Percentiles rank a stretch among this genome's conserved stretches.
phyloP scores from a whole-genome alignment of 1,140 invertebrate genomes.

The Dendrolimus punctatus region DNA sequence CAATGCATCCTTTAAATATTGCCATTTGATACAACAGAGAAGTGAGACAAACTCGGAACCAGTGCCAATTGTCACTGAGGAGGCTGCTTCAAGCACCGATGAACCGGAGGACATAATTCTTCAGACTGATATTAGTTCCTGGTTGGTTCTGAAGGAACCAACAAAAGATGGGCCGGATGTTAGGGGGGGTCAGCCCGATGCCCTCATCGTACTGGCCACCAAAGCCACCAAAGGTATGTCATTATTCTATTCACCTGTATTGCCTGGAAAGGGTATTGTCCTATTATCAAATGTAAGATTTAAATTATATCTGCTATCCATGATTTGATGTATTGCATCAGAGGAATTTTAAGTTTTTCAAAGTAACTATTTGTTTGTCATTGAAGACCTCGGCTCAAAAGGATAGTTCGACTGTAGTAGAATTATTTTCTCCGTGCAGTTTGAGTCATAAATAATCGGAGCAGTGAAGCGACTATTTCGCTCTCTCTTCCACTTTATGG shows the following conservation, averaged over 20 bases:
- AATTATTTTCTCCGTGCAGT: no score
- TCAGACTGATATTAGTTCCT: conserved; percentile 85
- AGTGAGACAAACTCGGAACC: conserved; percentile 45
- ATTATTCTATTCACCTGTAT: not conserved
- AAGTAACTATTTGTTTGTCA: no score
- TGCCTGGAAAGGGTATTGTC: not conserved
- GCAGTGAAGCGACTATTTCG: no score
- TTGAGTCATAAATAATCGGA: no score
- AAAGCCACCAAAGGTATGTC: conserved; percentile 86
- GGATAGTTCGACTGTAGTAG: no score
- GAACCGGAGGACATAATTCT: conserved; percentile 58
- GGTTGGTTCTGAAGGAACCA: conserved; percentile 81
- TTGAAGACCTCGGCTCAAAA: no score
- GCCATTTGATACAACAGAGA: conserved; percentile 19
- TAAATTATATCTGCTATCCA: no score
- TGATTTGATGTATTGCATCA: no score
- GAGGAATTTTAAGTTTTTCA: no score
- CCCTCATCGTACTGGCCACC: conserved; percentile 93
- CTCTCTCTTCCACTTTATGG: no score
- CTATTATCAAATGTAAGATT: no score
- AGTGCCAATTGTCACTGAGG: conserved; percentile 10
- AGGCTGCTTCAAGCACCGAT: conserved; percentile 11
- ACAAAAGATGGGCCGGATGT: conserved; percentile 91
- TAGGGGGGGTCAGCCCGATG: conserved; percentile 91
- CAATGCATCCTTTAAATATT: no score